A percentile compares a stretch with the other conserved stretches of the same genome.
Evolutionary conservation across 2,888 invertebrate genomes (phyloP).

Genomic region (Mimumesa dahlbomi): DNA sequence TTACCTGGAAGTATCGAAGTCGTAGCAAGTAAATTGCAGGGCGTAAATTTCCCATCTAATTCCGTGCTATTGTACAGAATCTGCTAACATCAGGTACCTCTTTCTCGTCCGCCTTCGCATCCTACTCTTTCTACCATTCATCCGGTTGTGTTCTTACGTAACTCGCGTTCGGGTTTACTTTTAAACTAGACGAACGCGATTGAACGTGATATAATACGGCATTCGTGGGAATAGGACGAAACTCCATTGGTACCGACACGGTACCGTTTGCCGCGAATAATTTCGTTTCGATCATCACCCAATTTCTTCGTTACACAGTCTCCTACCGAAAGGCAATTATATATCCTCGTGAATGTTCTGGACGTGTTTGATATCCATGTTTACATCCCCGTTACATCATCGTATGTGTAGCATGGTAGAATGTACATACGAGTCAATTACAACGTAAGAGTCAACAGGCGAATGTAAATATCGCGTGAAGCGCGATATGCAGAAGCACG

Average conservation of each 20-base stretch:
- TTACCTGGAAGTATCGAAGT: background rate
- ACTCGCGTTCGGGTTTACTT: conserved; percentile 15
- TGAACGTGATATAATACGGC: background rate
- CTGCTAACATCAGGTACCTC: background rate
- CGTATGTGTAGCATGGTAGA: conserved; percentile 3
- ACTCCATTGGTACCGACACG: conserved; percentile 1
- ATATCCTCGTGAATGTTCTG: background rate
- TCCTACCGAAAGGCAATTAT: no score
- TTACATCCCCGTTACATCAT: conserved; percentile 6
- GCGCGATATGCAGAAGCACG: conserved; percentile 1
- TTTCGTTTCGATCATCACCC: no score
- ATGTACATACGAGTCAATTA: conserved; percentile 31
- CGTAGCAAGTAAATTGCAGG: background rate
- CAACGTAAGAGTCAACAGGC: conserved; percentile 24
- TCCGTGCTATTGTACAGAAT: background rate
- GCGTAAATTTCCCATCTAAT: background rate
- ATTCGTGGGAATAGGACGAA: conserved; percentile 27
- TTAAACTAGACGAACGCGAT: conserved; percentile 20
- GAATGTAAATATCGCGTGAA: conserved; percentile 24
- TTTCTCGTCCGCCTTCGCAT: conserved; percentile 4
- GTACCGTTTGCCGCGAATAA: no score
- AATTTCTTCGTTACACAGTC: no score
- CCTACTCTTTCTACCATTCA: conserved; percentile 7
- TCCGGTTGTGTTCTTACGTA: conserved; percentile 22
- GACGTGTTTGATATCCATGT: background rate